These are phyloP conservation scores for Leptothorax acervorum DNA, from an alignment of 2,888 invertebrate genomes.

Conservation along the genomic window DNA sequence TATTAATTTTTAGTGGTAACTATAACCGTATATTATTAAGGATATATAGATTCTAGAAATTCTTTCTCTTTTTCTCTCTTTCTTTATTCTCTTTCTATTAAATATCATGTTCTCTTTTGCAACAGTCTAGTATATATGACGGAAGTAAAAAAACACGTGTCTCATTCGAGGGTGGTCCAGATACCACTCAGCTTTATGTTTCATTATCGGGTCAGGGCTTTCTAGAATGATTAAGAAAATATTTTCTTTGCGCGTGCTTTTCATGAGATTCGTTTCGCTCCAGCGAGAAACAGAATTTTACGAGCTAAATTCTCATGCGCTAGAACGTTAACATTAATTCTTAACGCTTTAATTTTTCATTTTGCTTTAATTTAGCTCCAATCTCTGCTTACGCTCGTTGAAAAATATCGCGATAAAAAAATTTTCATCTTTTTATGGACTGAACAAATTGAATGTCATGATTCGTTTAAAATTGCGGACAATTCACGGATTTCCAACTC, in stretches of 20 bases:
- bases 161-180: conserved; percentile 5
- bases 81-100: neutral
- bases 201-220: conserved; percentile 35
- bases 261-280: conserved; percentile 19
- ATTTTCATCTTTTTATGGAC: conserved; percentile 31
- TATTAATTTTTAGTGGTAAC: neutral
- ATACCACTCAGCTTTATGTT: conserved; percentile 31
- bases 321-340: conserved; percentile 30
- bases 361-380: conserved; percentile 37
- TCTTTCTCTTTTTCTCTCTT: neutral
- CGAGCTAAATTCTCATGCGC: neutral
- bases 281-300: conserved; percentile 21
- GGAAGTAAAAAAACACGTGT: conserved; percentile 11
- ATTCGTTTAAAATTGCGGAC: conserved; percentile 53
- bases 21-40: neutral
- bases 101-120: neutral
- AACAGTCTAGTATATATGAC: neutral
- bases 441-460: conserved; percentile 52
- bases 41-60: neutral
- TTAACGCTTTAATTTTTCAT: conserved; percentile 28
- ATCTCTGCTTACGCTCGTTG: conserved; percentile 34
- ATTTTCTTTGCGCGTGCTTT: conserved; percentile 17
- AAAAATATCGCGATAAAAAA: conserved; percentile 35
- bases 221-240: conserved; percentile 25
- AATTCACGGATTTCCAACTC: conserved; percentile 42